A percentile compares a stretch with the other conserved stretches of the same genome.
Conservation (phyloP, 1,140 invertebrate species). For the Trichonephila clavata region DNA sequence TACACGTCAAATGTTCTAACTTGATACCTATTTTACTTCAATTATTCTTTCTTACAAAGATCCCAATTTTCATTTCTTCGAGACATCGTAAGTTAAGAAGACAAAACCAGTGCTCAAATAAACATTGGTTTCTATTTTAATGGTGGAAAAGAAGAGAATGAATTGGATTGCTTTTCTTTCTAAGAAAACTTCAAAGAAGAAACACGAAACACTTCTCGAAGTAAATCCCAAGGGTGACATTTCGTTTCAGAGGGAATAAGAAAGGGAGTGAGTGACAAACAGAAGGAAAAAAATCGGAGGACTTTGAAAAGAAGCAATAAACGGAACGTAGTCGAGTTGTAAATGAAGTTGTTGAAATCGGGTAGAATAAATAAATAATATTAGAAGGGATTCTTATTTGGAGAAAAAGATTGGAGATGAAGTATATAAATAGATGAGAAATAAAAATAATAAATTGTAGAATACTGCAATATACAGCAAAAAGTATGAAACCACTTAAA, state of each 20-base stretch:
- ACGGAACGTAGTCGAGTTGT: background rate
- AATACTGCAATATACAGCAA: too few relatives aligned
- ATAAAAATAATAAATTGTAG: too few relatives aligned
- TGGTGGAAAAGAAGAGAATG: background rate
- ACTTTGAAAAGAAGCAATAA: background rate
- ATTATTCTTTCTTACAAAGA: too few relatives aligned
- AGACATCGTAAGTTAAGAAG: background rate
- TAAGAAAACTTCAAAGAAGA: background rate
- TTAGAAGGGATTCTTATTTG: too few relatives aligned
- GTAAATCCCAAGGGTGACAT: constrained; percentile 16
- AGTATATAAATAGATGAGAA: too few relatives aligned
- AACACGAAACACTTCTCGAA: background rate
- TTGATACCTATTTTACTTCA: too few relatives aligned
- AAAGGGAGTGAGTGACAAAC: background rate
- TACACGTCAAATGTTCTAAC: too few relatives aligned
- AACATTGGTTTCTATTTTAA: background rate
- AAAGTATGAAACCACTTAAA: too few relatives aligned
- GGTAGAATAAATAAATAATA: too few relatives aligned
- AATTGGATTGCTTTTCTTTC: background rate
- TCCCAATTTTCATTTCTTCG: too few relatives aligned
- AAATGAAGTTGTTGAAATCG: background rate
- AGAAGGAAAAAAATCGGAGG: background rate
- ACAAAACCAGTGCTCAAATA: background rate
- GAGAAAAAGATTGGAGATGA: too few relatives aligned
- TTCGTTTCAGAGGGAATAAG: background rate